These are phyloP conservation scores for Pelagia noctiluca DNA, from an alignment of 30 jellyfish, hydroid and myxozoan species.

Conservation along the genomic window DNA sequence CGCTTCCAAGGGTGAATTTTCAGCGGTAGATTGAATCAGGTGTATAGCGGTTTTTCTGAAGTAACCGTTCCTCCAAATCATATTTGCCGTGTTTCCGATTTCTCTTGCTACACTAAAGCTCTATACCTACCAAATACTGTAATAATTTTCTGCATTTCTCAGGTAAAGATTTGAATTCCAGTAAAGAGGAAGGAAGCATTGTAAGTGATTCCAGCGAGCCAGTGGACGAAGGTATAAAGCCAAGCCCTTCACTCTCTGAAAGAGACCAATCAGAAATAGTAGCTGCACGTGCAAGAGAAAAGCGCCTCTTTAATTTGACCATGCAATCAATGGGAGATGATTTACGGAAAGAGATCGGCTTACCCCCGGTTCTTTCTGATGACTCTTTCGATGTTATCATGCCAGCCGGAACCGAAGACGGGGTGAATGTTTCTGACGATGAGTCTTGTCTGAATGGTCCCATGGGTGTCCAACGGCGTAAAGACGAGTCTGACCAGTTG, in stretches of 20 bases:
- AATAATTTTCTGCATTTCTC: too few species aligned
- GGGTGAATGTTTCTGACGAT: slow-evolving; percentile 37
- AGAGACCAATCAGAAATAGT: slow-evolving; percentile 8
- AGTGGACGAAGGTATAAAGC: neutral
- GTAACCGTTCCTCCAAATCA: too few species aligned
- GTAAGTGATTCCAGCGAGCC: neutral
- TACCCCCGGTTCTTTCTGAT: neutral
- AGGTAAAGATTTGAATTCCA: too few species aligned
- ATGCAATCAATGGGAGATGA: neutral
- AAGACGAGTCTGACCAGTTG: slow-evolving; percentile 6
- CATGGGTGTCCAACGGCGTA: neutral
- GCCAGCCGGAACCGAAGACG: slow-evolving; percentile 51
- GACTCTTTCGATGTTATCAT: neutral
- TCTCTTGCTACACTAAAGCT: too few species aligned
- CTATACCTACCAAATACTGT: too few species aligned
- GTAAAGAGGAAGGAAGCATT: too few species aligned
- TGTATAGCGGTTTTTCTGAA: too few species aligned
- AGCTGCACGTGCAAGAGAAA: too few species aligned
- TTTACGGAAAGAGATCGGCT: neutral
- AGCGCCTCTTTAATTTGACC: too few species aligned
- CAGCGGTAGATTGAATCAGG: too few species aligned
- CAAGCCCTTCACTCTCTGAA: slow-evolving; percentile 5
- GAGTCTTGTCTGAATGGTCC: slow-evolving; percentile 4
- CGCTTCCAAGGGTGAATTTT: too few species aligned
- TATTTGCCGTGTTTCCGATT: too few species aligned